Evolutionary conservation across 2,888 invertebrate genomes (phyloP).

Genomic region (Argyresthia goedartella): DNA sequence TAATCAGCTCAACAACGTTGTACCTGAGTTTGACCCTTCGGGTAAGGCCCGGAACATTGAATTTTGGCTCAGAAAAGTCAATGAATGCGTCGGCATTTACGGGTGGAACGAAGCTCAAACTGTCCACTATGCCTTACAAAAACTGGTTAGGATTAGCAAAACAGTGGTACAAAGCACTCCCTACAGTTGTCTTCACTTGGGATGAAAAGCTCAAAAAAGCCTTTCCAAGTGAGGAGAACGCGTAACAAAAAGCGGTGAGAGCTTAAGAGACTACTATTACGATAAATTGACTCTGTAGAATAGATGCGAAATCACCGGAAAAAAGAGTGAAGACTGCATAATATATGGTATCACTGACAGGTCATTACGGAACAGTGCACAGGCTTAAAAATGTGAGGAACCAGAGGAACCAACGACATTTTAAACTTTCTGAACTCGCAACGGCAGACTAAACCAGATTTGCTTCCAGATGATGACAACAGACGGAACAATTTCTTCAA

Average conservation of each 20-base stretch:
- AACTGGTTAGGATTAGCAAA: not conserved
- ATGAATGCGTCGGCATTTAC: not conserved
- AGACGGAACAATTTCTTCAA: too few species aligned
- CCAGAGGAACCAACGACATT: slow-evolving; percentile 8
- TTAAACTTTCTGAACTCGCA: slow-evolving; percentile 4
- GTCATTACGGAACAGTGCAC: slow-evolving; percentile 4
- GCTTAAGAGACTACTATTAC: not conserved
- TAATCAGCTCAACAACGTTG: not conserved
- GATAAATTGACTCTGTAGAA: slow-evolving; percentile 2
- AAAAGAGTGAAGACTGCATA: slow-evolving; percentile 8
- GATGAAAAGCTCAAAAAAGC: not conserved
- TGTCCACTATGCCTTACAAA: not conserved
- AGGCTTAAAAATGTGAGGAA: slow-evolving; percentile 5
- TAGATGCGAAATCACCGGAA: slow-evolving; percentile 6
- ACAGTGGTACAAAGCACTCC: not conserved
- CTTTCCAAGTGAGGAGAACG: slow-evolving; percentile 5
- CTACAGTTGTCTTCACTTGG: not conserved
- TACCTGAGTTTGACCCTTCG: not conserved
- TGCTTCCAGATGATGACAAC: too few species aligned
- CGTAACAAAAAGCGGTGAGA: not conserved
- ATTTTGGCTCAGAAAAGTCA: not conserved
- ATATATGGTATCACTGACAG: slow-evolving; percentile 7
- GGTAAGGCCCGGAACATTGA: not conserved
- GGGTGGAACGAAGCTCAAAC: not conserved
- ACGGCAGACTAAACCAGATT: not conserved